A percentile compares a stretch with the other conserved stretches of the same genome.
phyloP scores from a whole-genome alignment of 2,113 vertebrate species.

The Lophochroa leadbeateri region DNA sequence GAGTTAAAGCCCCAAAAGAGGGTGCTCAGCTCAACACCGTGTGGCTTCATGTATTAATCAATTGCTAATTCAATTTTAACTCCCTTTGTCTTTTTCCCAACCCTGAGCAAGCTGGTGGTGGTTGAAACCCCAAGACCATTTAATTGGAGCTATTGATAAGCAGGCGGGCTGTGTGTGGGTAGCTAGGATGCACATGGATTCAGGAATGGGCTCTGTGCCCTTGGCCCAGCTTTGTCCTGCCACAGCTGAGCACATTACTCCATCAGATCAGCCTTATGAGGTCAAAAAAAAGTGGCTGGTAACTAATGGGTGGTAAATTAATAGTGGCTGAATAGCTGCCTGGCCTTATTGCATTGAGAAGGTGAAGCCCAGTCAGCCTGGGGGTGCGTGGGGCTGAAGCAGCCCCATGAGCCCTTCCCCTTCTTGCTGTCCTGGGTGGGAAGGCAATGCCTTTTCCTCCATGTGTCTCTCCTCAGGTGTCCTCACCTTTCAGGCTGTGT shows the following conservation, averaged over 20 bases:
- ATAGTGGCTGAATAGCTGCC: background rate
- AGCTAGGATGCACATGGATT: background rate
- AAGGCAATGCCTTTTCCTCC: background rate
- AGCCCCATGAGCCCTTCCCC: background rate
- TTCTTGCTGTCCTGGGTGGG: background rate
- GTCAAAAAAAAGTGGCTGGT: background rate
- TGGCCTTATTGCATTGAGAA: background rate
- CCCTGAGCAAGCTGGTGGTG: background rate
- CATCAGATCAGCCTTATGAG: background rate
- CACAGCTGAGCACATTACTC: background rate
- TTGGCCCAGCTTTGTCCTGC: background rate
- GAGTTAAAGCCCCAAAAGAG: background rate
- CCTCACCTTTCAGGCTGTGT: background rate
- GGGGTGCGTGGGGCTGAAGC: background rate
- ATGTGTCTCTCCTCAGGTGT: background rate
- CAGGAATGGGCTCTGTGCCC: background rate
- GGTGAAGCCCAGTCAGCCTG: background rate
- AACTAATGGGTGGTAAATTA: background rate
- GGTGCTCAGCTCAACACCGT: background rate
- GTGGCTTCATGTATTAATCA: constrained; percentile 21
- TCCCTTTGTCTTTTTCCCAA: background rate
- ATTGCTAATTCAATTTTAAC: constrained; percentile 50
- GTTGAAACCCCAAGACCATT: background rate
- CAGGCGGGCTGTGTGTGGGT: background rate
- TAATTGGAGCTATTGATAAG: constrained; percentile 38